Evolutionary conservation across 2,888 invertebrate species (phyloP), one percentile per base, ranked within the genome.

Genomic region (Lithosia quadra): DNA sequence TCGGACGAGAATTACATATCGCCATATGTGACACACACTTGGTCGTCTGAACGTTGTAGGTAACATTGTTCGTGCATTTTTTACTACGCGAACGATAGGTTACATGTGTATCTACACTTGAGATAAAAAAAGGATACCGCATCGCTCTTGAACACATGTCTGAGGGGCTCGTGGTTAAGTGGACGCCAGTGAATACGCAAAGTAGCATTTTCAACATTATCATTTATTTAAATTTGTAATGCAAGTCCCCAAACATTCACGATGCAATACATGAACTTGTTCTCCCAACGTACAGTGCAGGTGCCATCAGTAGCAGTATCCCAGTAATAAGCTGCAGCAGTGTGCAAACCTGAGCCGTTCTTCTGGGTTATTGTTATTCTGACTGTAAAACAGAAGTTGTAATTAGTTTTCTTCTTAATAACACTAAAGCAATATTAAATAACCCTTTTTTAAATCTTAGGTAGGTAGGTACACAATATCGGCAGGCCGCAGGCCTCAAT

Each of bases 241-340:
- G 97, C 96, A 60, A 97, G 91, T 43, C 97, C 98, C 95, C 97
- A 98, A 55, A 98, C 96, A 79, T 97, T 97, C 36, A 98, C 97
- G 75, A 98, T 97, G 86, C 97, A 98, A 88, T 97, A 97, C 96
- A 98, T 97, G 73, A 96, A 97, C 90, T 98, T 98, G 90, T 98
- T 98, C 86, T 98, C 98, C 98, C 98, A 98, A 82, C 98, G 96
- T 10, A 98, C 97, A 1, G 97, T 98, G 88, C 97, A 97, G 61
- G 97, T 96, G 81, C 97, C 96, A 89, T 98, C 98, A 0, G 97
- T 97, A 15, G 95, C 94, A 69, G 96, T 97, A 89, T 98, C 98
- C 98, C 98, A 98, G 88, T 95, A 98, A 86, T 98, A 98, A 2
- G 97, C 97, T 75, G 97, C 97, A 2, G 98, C 97, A 7, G 98